Base-by-base conservation (phyloP, 2,888 invertebrate species). In the Alcis repandata region DNA sequence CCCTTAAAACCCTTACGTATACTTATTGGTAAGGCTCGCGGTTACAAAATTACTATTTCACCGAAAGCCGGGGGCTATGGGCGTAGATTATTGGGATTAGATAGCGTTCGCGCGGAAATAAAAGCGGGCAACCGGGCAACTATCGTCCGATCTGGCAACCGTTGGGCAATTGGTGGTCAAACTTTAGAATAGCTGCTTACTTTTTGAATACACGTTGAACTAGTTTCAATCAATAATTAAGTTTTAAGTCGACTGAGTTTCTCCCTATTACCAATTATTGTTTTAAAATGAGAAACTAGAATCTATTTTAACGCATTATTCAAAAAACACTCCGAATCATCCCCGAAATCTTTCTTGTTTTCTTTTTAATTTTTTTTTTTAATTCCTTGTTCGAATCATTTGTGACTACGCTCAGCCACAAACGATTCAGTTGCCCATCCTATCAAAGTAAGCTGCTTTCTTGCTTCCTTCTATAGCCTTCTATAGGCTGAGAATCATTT, bases 51-150 rank as follows among this genome's bases (percentile, higher is more conserved):
- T 45, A 52, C 58, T 52, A 52, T 63, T 63, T 52, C 40, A 46
- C 58, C 63, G 73, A 79, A 79, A 78, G 77, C 72, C 59, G 66
- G 64, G 51, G 52, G 62, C 54, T 71, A 65, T 69, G 83, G 88
- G 88, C 88, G 88, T 83, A 83, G 90, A 90, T 91, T 87, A 88
- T 85, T 79, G 75, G 82, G 88, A 84, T 86, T 85, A 90, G 92
- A 92, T 91, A 92, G 82, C 85, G 83, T 71, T 80, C 74, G 79
- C 82, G 83, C 85, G 91, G 92, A 92, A 91, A 91, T 90, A 92
- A 92, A 92, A 90, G 82, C 88, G 80, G 81, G 81, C 82, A 88
- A 52, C 32, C 19, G 19, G 27, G 27, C 3, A 27, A 27, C 27
- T 27, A 27, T 27, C 27, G 27, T 27, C 3, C 27, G 6, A 27